Evolutionary conservation across 1,140 invertebrate species (phyloP), one percentile per base, ranked within the genome.

Genomic region (Halictus rubicundus): DNA sequence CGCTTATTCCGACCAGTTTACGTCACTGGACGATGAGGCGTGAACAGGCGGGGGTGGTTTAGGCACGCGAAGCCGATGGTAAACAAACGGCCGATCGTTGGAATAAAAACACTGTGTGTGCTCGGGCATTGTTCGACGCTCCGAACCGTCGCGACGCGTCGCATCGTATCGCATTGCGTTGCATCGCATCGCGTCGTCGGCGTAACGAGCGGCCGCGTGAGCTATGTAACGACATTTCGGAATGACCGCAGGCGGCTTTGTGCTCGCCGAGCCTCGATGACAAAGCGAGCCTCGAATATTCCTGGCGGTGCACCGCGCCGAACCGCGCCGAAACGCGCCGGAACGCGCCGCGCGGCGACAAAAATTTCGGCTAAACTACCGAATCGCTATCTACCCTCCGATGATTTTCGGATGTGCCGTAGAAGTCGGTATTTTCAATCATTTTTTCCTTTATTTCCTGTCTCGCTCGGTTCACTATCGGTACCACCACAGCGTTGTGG

Each of bases 81-180:
- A 54, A 60, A 78, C 68, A 19, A 57, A 19, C 59, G 46, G 10
- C 16, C 77, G 77, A 73, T 73, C 54, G 69, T 42, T 46, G 59
- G 59, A 66, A 73, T 72, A 79, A 79, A 79, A 73, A 79, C 77
- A 79, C 65, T 57, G 70, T 79, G 77, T 79, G 46, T 65, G 42
- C n/a, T 14, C 32, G 6, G 57, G 68, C 49, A 78, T 78, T 73
- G 72, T 78, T 78, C 71, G 61, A 25, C 2, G 42, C 42, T 10
- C 10, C 42, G 12, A 3, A 46, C 9, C 42, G 42, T 46, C 42
- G 42, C 42, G 42, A 14, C 42, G 42, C 42, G 12, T 42, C 42
- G 10, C 12, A 3, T 14, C 10, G 10, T 1, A 10, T 46, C 42
- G 42, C 10, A 1, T 9, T 12, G 19, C 2, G 6, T 16, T 16